Conservation (phyloP, 2,888 invertebrate species). For the Hirtodrosophila cameraria region DNA sequence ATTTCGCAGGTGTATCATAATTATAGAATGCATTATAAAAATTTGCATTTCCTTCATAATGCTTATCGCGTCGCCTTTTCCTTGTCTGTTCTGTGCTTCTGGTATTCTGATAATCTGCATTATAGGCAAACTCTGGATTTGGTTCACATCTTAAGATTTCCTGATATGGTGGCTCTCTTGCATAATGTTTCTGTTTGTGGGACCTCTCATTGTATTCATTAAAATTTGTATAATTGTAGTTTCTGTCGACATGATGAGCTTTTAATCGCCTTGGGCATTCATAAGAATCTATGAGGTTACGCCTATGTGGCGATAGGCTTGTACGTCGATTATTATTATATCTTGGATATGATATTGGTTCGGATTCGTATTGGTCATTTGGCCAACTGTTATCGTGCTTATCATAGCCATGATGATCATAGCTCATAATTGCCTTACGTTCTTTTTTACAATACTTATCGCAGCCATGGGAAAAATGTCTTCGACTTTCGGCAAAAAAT, state of each 20-base stretch:
- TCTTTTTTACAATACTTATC: background rate
- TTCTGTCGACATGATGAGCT: background rate
- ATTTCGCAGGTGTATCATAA: background rate
- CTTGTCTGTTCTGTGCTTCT: background rate
- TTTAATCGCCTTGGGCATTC: conserved; percentile 3
- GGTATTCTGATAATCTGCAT: background rate
- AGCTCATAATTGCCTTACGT: background rate
- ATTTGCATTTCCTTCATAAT: background rate
- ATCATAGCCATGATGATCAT: background rate
- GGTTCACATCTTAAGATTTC: background rate
- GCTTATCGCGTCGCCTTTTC: background rate
- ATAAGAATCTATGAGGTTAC: background rate
- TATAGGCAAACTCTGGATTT: background rate
- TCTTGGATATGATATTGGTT: background rate
- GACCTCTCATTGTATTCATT: background rate
- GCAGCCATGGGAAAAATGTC: background rate
- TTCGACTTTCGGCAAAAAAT: conserved; percentile 32
- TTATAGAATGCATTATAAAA: conserved; percentile 1
- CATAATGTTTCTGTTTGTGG: background rate
- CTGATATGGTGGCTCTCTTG: background rate
- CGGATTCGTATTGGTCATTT: background rate
- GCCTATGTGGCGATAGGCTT: background rate
- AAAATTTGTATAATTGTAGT: background rate
- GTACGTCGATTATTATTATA: background rate
- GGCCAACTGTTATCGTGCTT: background rate